Base-by-base conservation (phyloP, 2,113 vertebrate species). In the Ranitomeya variabilis region DNA sequence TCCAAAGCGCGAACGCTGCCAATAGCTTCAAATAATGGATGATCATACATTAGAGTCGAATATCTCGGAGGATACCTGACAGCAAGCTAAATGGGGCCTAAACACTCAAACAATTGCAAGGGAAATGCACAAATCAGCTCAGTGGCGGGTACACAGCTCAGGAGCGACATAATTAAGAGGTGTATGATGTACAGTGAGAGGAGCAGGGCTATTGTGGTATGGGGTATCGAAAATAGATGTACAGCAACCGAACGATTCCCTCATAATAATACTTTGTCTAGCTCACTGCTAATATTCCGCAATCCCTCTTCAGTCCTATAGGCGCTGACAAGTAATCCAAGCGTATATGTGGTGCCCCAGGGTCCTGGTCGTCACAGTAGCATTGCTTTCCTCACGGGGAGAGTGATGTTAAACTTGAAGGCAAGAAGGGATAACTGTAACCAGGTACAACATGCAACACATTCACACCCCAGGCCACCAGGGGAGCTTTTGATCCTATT, bases 31-130 rank as follows among this genome's bases (percentile, higher is more conserved):
- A 60, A 88, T 88, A 88, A 88, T 88, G 55, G 69, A 88, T 83
- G 87, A 83, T 81, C 87, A 60, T 76, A 88, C 87, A 88, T 88
- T 88, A 88, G 67, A 7, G 80, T n/a, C 52, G 55, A 88, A 83
- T 83, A 83, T 83, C 67, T 83, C 87, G 11, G 57, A 88, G 87
- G 80, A 76, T 82, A 76, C 19, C 66, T 74, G 80, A 88, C 67
- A 88, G 79, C 87, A 76, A 71, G 64, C 79, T 88, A 83, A 88
- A 83, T 88, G 87, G 87, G 26, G 12, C 80, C 69, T 88, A 88
- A 88, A 88, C 37, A 76, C 57, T 74, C 87, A 45, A 82, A 74
- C 80, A 88, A 82, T 83, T 76, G 80, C 31, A 18, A 73, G 80
- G 66, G 57, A 62, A 76, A 88, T 60, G 80, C 37, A 45, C 31